phyloP scores from a whole-genome alignment of 2,113 vertebrate genomes.

The Gavia stellata region DNA sequence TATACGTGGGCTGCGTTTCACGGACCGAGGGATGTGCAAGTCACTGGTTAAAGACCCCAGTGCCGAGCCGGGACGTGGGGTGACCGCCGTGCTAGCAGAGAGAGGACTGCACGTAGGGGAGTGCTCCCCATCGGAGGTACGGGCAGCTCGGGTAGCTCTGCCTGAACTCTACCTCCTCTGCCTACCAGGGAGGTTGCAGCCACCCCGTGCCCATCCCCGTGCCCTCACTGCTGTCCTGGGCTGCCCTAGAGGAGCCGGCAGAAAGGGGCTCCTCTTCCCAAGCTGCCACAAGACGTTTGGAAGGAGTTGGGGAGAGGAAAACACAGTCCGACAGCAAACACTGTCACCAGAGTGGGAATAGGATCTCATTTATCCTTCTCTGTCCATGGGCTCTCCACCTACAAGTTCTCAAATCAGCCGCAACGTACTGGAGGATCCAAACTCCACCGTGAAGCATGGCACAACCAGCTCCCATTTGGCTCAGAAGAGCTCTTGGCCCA shows the following conservation, averaged over 20 bases:
- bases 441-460: not conserved
- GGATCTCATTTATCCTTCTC: not conserved
- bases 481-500: not conserved
- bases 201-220: not conserved
- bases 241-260: not conserved
- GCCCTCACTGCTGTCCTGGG: not conserved
- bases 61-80: rapidly evolving
- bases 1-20: rapidly evolving
- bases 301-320: not conserved
- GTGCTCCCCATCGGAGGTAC: not conserved
- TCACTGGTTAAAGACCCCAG: not conserved
- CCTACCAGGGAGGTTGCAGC: not conserved
- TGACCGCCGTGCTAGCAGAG: rapidly evolving
- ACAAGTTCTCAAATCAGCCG: not conserved
- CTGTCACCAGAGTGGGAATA: not conserved
- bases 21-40: not conserved
- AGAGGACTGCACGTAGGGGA: not conserved
- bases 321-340: not conserved
- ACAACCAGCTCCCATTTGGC: not conserved
- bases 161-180: not conserved
- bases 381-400: not conserved
- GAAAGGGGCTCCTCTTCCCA: not conserved
- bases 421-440: not conserved
- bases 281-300: not conserved
- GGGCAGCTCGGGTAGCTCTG: not conserved